Evolutionary conservation across 2,113 vertebrate species (phyloP).

Genomic region (Oreotragus oreotragus): DNA sequence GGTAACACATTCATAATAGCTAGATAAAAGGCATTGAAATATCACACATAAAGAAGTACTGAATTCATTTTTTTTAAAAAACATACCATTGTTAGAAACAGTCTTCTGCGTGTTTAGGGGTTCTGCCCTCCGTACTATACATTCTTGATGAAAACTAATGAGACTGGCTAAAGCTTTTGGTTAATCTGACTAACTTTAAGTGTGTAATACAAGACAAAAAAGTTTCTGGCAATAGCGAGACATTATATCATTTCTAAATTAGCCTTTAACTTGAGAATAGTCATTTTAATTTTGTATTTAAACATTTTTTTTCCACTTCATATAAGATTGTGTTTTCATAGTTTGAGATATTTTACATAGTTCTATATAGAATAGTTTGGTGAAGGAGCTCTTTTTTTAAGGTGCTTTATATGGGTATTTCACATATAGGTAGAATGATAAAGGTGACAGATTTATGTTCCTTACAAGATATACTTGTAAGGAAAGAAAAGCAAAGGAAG

Average conservation of each 20-base stretch:
- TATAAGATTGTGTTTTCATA: background rate
- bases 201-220: background rate
- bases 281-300: slow-evolving; percentile 36
- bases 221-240: background rate
- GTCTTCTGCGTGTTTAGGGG: background rate
- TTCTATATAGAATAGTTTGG: background rate
- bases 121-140: background rate
- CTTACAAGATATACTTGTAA: background rate
- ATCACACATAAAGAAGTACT: background rate
- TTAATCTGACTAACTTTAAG: slow-evolving; percentile 16
- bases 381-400: slow-evolving; percentile 27
- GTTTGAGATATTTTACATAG: background rate
- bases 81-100: background rate
- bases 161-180: background rate
- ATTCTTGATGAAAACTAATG: background rate
- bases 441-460: background rate
- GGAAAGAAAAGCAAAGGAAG: background rate
- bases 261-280: background rate
- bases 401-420: slow-evolving; percentile 12
- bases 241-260: background rate
- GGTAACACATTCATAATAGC: slow-evolving; percentile 23
- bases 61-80: background rate
- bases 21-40: slow-evolving; percentile 23
- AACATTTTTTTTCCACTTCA: background rate
- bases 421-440: background rate